Conservation (phyloP, 1,140 invertebrate genomes). For the Drosophila nebulosa region DNA sequence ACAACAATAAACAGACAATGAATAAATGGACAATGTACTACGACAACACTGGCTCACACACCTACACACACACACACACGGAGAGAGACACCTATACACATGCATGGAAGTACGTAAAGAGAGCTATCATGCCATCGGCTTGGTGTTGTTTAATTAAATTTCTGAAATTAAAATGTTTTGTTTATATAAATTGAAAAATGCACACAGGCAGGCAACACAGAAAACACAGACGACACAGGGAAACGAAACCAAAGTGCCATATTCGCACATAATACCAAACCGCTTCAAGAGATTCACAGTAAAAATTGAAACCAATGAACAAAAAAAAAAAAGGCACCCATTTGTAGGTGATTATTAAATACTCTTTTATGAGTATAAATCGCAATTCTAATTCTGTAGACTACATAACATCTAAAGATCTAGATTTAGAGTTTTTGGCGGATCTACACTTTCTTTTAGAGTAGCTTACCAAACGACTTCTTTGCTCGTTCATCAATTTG, state of each 20-base stretch:
- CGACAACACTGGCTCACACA: not conserved
- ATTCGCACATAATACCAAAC: not conserved
- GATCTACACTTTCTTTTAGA: too few species aligned
- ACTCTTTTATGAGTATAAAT: not conserved
- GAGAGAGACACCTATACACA: not conserved
- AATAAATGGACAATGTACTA: not conserved
- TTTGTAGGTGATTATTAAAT: not conserved
- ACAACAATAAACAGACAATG: constrained; percentile 14
- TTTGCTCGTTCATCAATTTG: too few species aligned
- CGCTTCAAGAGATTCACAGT: not conserved
- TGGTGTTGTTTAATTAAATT: constrained; percentile 80
- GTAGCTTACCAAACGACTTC: too few species aligned
- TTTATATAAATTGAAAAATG: constrained; percentile 81
- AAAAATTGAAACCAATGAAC: not conserved
- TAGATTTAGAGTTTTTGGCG: too few species aligned
- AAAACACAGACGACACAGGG: constrained; percentile 30
- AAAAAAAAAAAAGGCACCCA: too few species aligned
- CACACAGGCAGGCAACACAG: constrained; percentile 45
- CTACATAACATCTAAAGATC: too few species aligned
- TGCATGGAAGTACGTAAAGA: not conserved
- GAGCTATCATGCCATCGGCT: constrained; percentile 49
- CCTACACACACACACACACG: not conserved
- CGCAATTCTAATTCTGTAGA: too few species aligned
- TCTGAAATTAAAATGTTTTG: constrained; percentile 81
- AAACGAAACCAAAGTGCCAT: constrained; percentile 3